Conservation (phyloP, 64 coral and sea anemone genomes). For the Actinia tenebrosa region DNA sequence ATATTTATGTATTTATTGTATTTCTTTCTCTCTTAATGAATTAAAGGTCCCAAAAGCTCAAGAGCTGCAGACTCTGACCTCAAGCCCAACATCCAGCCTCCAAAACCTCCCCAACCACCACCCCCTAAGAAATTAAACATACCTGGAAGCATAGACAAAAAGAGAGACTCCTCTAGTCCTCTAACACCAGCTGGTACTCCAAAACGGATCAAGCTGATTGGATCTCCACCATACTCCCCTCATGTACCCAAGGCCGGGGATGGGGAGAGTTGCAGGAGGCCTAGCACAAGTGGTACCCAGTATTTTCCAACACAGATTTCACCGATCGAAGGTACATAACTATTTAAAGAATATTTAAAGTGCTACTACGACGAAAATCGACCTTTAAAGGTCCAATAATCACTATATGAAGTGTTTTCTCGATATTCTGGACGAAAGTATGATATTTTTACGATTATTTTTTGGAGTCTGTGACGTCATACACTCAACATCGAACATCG, state of each 20-base stretch:
- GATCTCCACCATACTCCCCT: conserved; percentile 69
- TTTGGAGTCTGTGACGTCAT: too few species aligned
- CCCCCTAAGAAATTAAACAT: conserved; percentile 59
- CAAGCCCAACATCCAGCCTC: conserved; percentile 58
- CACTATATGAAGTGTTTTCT: too few species aligned
- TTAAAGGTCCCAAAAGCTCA: conserved; percentile 36
- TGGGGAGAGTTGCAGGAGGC: conserved; percentile 43
- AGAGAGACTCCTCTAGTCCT: conserved; percentile 67
- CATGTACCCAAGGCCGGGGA: conserved; percentile 56
- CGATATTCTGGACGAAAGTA: too few species aligned
- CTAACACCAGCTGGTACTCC: conserved; percentile 50
- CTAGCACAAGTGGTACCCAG: conserved; percentile 50
- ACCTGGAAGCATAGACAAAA: conserved; percentile 41
- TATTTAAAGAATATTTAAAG: background rate
- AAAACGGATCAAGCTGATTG: conserved; percentile 61
- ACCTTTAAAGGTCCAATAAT: too few species aligned
- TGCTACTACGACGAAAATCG: background rate
- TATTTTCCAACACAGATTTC: conserved; percentile 37
- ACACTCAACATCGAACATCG: too few species aligned
- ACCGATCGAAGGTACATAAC: conserved; percentile 69
- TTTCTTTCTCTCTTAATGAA: background rate
- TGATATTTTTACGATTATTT: too few species aligned
- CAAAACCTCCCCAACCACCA: conserved; percentile 58
- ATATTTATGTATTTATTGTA: too few species aligned
- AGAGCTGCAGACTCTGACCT: conserved; percentile 61